Evolutionary conservation across 1,140 invertebrate species (phyloP).

Genomic region (Oryzaephilus surinamensis): DNA sequence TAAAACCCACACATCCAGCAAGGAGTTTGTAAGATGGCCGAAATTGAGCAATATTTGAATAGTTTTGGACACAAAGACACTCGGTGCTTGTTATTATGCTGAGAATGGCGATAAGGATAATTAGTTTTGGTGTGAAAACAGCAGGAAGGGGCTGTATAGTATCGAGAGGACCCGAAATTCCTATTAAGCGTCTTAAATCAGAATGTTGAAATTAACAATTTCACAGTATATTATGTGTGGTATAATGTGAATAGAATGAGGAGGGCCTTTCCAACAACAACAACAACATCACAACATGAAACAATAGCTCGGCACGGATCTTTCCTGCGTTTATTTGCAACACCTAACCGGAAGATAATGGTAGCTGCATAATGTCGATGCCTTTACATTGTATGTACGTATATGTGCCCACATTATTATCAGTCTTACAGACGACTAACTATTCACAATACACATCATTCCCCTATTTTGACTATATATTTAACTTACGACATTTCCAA

Average conservation of each 20-base stretch:
- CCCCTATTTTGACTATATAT: too few species aligned
- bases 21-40: too few species aligned
- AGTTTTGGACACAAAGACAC: constrained; percentile 23
- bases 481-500: constrained; percentile 12
- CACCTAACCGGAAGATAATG: constrained; percentile 1
- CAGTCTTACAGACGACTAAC: constrained; percentile 18
- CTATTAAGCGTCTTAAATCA: constrained; percentile 22
- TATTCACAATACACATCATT: constrained; percentile 15
- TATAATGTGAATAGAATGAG: too few species aligned
- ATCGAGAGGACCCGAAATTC: too few species aligned
- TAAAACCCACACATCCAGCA: too few species aligned
- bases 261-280: too few species aligned
- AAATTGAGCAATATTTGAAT: too few species aligned
- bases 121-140: too few species aligned
- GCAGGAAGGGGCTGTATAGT: too few species aligned
- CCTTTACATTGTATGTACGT: constrained; percentile 15
- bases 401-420: constrained; percentile 13
- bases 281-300: too few species aligned
- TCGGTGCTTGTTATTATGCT: constrained; percentile 18
- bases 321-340: not conserved
- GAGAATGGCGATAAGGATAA: constrained; percentile 22
- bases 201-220: constrained; percentile 25
- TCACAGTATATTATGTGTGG: constrained; percentile 18
- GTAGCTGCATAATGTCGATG: constrained; percentile 7
- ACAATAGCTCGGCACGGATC: not conserved